Percentiles rank a stretch among this genome's conserved stretches.
These are phyloP conservation scores for Grantiella picta DNA, from an alignment of 2,113 vertebrate genomes.

Conservation along the genomic window DNA sequence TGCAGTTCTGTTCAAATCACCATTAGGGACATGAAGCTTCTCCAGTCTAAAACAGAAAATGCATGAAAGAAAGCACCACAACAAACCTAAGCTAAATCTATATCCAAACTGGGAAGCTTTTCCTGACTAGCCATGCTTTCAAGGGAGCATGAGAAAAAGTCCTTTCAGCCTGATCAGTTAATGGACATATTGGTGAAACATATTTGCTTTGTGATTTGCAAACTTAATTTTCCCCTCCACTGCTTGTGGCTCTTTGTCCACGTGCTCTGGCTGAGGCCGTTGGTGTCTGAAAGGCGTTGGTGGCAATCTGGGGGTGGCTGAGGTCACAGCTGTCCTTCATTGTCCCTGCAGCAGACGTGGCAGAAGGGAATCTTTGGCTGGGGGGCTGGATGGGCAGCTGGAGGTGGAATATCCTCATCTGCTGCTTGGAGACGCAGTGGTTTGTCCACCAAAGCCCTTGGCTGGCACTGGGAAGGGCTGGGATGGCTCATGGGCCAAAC, in stretches of 20 bases:
- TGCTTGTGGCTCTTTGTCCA: not conserved
- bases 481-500: not conserved
- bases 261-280: not conserved
- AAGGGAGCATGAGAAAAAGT: not conserved
- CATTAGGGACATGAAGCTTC: not conserved
- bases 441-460: not conserved
- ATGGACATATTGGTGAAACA: not conserved
- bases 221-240: not conserved
- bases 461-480: not conserved
- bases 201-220: not conserved
- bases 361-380: not conserved
- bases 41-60: not conserved
- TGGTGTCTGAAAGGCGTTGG: not conserved
- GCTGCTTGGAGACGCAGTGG: not conserved
- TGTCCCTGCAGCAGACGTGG: not conserved
- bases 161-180: not conserved
- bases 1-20: not conserved
- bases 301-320: not conserved
- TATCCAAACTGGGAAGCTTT: not conserved
- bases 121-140: not conserved
- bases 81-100: not conserved
- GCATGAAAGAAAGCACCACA: not conserved
- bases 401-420: not conserved
- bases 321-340: accelerated
- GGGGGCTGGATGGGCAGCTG: not conserved